phyloP scores from a whole-genome alignment of 2,113 vertebrate genomes.

The Agapornis roseicollis region DNA sequence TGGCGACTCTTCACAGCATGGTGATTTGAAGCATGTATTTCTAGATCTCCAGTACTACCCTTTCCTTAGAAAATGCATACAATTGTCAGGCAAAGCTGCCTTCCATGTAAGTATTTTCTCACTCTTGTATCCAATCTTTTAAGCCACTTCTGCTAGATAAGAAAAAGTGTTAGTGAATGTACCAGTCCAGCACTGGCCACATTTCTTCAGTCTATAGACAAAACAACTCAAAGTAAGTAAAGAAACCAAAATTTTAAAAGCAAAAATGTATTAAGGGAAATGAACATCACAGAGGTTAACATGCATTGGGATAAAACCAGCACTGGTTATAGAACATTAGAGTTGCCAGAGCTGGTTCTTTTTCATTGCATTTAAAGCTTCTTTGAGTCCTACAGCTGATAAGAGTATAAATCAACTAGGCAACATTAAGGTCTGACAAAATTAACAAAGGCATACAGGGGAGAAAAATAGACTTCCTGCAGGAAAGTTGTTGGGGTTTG shows the following conservation, averaged over 20 bases:
- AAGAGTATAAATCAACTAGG: neutral
- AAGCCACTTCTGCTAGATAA: neutral
- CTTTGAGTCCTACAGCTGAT: neutral
- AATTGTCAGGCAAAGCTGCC: neutral
- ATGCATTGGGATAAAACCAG: neutral
- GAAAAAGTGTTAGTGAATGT: neutral
- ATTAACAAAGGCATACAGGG: neutral
- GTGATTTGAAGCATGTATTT: neutral
- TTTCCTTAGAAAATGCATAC: neutral
- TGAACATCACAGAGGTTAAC: neutral
- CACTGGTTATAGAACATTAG: neutral
- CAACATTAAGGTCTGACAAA: neutral
- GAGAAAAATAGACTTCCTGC: neutral
- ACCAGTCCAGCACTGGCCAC: neutral
- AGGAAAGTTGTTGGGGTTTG: neutral
- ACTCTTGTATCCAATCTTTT: neutral
- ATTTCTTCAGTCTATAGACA: neutral
- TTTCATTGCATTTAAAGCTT: neutral
- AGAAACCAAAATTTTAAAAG: neutral
- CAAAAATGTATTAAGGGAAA: neutral
- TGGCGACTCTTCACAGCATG: neutral
- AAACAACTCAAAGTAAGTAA: neutral
- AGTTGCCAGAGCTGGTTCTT: neutral
- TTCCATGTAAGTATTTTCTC: neutral
- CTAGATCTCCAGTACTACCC: neutral